Evolutionary conservation across 2,113 vertebrate genomes (phyloP).

Genomic region (Cyrtonyx montezumae): DNA sequence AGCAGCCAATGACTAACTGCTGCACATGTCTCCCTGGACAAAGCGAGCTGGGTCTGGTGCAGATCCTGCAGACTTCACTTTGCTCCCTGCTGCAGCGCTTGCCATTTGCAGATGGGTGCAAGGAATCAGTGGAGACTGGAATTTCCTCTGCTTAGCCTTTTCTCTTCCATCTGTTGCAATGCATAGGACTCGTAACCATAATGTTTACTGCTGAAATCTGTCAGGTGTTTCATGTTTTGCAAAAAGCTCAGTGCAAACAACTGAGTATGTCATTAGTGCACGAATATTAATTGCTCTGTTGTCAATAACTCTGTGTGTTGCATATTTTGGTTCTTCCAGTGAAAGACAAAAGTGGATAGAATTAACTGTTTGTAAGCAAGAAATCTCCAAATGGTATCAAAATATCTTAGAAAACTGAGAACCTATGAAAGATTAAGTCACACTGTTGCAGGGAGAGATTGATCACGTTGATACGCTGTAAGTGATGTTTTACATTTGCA

Average conservation of each 20-base stretch:
- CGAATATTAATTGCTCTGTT: neutral
- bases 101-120: neutral
- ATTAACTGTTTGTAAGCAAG: neutral
- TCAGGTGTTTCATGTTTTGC: neutral
- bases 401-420: neutral
- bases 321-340: neutral
- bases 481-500: neutral
- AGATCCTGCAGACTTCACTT: neutral
- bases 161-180: neutral
- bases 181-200: neutral
- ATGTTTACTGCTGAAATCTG: neutral
- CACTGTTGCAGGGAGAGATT: neutral
- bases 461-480: neutral
- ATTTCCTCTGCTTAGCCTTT: neutral
- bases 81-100: neutral
- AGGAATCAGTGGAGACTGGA: neutral
- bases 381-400: neutral
- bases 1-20: neutral
- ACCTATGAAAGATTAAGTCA: neutral
- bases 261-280: neutral
- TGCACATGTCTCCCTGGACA: neutral
- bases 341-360: neutral
- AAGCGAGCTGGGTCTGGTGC: accelerated
- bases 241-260: neutral
- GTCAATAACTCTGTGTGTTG: too few relatives aligned